A percentile compares a stretch with the other conserved stretches of the same genome.
Evolutionary conservation across 2,888 invertebrate species (phyloP).

Genomic region (Camponotus fellah): DNA sequence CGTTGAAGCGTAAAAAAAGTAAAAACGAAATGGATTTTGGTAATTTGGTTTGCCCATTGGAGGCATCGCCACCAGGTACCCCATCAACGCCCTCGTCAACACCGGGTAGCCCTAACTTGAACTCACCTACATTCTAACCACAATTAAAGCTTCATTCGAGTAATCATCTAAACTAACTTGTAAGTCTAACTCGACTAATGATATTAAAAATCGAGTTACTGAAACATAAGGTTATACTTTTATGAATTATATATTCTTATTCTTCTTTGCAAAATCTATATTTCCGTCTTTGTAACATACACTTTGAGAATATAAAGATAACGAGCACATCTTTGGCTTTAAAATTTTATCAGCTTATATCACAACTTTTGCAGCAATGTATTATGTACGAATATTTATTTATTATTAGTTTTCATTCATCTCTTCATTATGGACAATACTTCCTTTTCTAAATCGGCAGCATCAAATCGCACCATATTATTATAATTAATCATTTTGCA

Average conservation of each 20-base stretch:
- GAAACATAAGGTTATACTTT: constrained; percentile 1
- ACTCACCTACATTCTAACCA: constrained; percentile 84
- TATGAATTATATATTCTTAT: not conserved
- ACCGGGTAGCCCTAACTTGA: constrained; percentile 84
- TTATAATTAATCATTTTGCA: constrained; percentile 30
- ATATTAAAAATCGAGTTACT: constrained; percentile 9
- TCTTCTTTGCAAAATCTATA: constrained; percentile 3
- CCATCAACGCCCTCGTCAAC: constrained; percentile 83
- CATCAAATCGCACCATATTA: constrained; percentile 29
- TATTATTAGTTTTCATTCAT: constrained; percentile 1
- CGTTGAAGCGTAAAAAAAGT: constrained; percentile 93
- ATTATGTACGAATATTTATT: constrained; percentile 7
- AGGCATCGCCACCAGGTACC: constrained; percentile 86
- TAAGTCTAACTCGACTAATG: constrained; percentile 84
- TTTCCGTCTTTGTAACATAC: not conserved
- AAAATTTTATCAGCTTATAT: constrained; percentile 8
- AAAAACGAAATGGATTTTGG: constrained; percentile 94
- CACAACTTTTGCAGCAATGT: constrained; percentile 16
- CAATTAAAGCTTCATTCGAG: constrained; percentile 67
- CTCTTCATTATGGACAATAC: constrained; percentile 35
- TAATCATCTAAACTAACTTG: constrained; percentile 72
- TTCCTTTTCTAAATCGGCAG: constrained; percentile 41
- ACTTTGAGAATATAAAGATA: not conserved
- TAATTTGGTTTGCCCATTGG: constrained; percentile 95
- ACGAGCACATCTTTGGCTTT: not conserved